A percentile compares a stretch with the other conserved stretches of the same genome.
Conservation (phyloP, 2,797 vertebrate species). For the Echeneis naucrates region DNA sequence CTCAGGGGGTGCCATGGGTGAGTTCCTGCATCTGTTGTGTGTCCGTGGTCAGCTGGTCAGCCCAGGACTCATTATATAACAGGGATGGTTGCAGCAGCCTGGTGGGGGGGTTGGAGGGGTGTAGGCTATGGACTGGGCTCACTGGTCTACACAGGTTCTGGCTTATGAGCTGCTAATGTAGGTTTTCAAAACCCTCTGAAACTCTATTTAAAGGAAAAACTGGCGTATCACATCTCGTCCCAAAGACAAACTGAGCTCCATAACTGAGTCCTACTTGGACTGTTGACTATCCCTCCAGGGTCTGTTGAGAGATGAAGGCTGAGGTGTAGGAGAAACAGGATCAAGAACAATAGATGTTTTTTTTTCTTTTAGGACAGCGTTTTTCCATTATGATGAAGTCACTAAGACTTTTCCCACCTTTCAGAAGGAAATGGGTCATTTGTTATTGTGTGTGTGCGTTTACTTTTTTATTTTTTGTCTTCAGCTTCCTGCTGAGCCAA, state of each 20-base stretch:
- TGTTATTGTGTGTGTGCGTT: slow-evolving; percentile 43
- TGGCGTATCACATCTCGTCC: too few relatives aligned
- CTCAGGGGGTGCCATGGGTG: slow-evolving; percentile 48
- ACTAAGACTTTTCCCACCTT: slow-evolving; percentile 57
- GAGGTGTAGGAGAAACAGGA: slow-evolving; percentile 27
- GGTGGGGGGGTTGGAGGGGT: too few relatives aligned
- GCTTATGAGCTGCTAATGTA: not conserved
- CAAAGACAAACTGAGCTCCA: not conserved
- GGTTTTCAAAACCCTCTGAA: not conserved
- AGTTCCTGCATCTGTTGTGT: slow-evolving; percentile 46
- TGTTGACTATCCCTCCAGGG: slow-evolving; percentile 31
- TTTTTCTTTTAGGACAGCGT: slow-evolving; percentile 13
- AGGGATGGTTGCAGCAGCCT: slow-evolving; percentile 29
- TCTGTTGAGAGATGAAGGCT: slow-evolving; percentile 19
- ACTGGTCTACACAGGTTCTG: not conserved
- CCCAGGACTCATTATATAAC: slow-evolving; percentile 47
- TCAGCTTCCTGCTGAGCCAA: slow-evolving; percentile 41
- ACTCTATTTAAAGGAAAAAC: not conserved
- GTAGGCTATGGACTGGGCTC: slow-evolving; percentile 8
- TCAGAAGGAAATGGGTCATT: slow-evolving; percentile 69
- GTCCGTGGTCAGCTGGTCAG: slow-evolving; percentile 58
- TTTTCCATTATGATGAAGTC: slow-evolving; percentile 46
- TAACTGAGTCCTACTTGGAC: slow-evolving; percentile 6
- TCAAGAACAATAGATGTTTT: slow-evolving; percentile 51
- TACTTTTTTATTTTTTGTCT: slow-evolving; percentile 45